phyloP scores from a whole-genome alignment of 2,113 vertebrate species.

The Apteryx mantelli region DNA sequence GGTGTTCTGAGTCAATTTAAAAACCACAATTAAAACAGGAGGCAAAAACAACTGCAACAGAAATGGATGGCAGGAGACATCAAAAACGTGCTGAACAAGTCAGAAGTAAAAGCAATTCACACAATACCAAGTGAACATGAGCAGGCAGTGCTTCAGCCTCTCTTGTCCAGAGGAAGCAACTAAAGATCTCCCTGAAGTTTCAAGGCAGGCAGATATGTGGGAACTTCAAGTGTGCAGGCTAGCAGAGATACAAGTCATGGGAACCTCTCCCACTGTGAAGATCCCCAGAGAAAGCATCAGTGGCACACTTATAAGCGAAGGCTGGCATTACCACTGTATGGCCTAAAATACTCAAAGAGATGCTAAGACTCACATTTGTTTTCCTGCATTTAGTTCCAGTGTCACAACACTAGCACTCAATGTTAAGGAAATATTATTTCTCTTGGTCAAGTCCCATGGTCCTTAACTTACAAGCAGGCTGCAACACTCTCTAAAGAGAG shows the following conservation, averaged over 20 bases:
- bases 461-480: background rate
- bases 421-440: background rate
- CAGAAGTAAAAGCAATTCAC: background rate
- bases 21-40: background rate
- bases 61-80: background rate
- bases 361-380: background rate
- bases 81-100: background rate
- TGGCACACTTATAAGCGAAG: background rate
- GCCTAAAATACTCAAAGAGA: background rate
- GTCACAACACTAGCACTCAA: background rate
- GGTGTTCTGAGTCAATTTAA: background rate
- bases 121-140: background rate
- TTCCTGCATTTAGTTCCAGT: background rate
- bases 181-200: background rate
- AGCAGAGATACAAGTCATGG: background rate
- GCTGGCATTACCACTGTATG: background rate
- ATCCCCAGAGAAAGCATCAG: background rate
- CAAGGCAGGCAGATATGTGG: background rate
- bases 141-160: background rate
- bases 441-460: background rate
- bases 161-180: background rate
- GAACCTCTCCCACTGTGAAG: background rate
- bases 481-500: background rate
- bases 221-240: rapidly evolving
- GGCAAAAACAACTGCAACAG: background rate